Evolutionary conservation across 2,888 invertebrate species (phyloP), one percentile per base, ranked within the genome.

Genomic region (Dichetophora obliterata): DNA sequence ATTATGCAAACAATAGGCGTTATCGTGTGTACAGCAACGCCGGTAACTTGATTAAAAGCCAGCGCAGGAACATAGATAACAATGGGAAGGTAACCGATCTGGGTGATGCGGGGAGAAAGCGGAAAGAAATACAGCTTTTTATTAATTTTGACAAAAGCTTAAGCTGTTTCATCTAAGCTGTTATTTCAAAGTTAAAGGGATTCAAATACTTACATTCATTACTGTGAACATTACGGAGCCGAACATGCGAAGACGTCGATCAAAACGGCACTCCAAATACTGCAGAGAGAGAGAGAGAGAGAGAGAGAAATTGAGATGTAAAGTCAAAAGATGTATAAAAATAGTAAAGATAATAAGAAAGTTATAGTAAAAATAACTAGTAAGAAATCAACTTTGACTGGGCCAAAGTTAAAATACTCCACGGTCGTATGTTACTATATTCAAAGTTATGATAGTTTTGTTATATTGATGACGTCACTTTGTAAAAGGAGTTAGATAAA

Each of bases 11-110:
- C 95, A 54, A 95, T 92, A 2, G 96, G 94, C 0, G 96, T 95
- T 11, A 96, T 94, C 34, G 95, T 91, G 88, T 96, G 96, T 11
- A 96, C 92, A 81, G 94, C 93, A 3, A 96, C 92, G 57, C 96
- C 96, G 76, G 96, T 96, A 27, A 96, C 96, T 92, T 95, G 94
- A 90, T 95, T 95, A 86, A 95, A 95, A 48, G 95, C 95, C 82
- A 95, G 88, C 0, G 95, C 95, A 50, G 95, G 95, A 48, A 95
- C 94, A 85, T 94, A 95, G 82, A 95, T 94, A 3, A 95, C 95
- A 77, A 95, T 93, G 24, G 95, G 95, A 77, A 95, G 89, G 93
- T 95, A 95, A 24, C 92, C 93, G 86, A 94, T 90, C 94, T 95
- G 89, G 79, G 91, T 31, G 87, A 70, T 16, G 89, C 1, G 48